These are phyloP conservation scores for Verasper variegatus DNA, from an alignment of 2,113 vertebrate species.

Conservation along the genomic window DNA sequence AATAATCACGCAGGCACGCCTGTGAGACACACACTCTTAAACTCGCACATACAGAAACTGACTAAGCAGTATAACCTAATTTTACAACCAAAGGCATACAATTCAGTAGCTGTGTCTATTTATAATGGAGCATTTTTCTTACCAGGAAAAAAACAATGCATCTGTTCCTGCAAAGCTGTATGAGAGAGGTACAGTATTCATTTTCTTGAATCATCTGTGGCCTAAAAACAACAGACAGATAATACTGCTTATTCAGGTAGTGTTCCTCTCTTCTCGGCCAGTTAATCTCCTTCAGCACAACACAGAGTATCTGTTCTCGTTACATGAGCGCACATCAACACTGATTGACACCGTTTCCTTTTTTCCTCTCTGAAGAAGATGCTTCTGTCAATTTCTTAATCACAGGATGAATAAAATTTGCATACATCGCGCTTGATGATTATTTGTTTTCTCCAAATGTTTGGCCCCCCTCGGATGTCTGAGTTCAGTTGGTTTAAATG, in stretches of 20 bases:
- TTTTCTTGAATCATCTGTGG: slow-evolving; percentile 62
- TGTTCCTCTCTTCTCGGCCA: slow-evolving; percentile 48
- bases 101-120: slow-evolving; percentile 59
- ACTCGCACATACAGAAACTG: slow-evolving; percentile 42
- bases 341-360: slow-evolving; percentile 54
- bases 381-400: slow-evolving; percentile 61
- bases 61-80: slow-evolving; percentile 64
- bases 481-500: slow-evolving; percentile 69
- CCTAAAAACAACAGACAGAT: slow-evolving; percentile 63
- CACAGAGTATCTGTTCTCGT: slow-evolving; percentile 54
- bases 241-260: slow-evolving; percentile 63
- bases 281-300: slow-evolving; percentile 61
- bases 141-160: slow-evolving; percentile 38
- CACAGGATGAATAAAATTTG: slow-evolving; percentile 68
- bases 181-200: slow-evolving; percentile 50
- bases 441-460: slow-evolving; percentile 58
- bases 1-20: slow-evolving; percentile 19
- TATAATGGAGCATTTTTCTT: slow-evolving; percentile 59
- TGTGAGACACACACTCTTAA: slow-evolving; percentile 28
- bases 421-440: slow-evolving; percentile 67
- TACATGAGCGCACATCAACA: slow-evolving; percentile 52
- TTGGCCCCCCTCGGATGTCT: slow-evolving; percentile 36
- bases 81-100: slow-evolving; percentile 50
- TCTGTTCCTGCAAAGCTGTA: slow-evolving; percentile 48
- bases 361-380: slow-evolving; percentile 42